Percentiles rank a stretch among this genome's conserved stretches.
Evolutionary conservation across 2,888 invertebrate genomes (phyloP).

Genomic region (Crioceris asparagi): DNA sequence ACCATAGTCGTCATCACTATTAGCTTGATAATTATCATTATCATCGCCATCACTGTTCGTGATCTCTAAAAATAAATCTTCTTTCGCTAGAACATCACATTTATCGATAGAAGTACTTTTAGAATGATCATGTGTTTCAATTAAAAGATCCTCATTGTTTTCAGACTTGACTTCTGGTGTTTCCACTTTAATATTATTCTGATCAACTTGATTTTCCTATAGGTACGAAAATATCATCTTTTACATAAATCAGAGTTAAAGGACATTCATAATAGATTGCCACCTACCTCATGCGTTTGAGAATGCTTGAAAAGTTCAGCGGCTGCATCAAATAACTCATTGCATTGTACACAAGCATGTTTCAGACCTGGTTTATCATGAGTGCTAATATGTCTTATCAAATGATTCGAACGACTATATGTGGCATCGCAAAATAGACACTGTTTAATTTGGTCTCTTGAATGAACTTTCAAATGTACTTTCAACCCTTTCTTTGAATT

Average conservation of each 20-base stretch:
- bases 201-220: slow-evolving; percentile 7
- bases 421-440: slow-evolving; percentile 32
- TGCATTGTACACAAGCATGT: slow-evolving; percentile 22
- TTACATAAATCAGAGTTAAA: not conserved
- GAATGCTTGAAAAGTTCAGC: slow-evolving; percentile 21
- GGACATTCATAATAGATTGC: no score
- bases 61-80: slow-evolving; percentile 16
- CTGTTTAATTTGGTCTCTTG: slow-evolving; percentile 31
- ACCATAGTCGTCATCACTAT: slow-evolving; percentile 18
- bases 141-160: slow-evolving; percentile 8
- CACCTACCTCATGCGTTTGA: slow-evolving; percentile 17
- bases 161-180: slow-evolving; percentile 11
- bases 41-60: slow-evolving; percentile 19
- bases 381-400: slow-evolving; percentile 31
- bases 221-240: no score
- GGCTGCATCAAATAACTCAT: slow-evolving; percentile 17
- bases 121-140: slow-evolving; percentile 2
- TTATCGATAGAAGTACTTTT: slow-evolving; percentile 4
- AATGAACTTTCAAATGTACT: slow-evolving; percentile 32
- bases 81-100: slow-evolving; percentile 8
- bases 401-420: slow-evolving; percentile 32
- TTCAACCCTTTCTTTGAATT: slow-evolving; percentile 31
- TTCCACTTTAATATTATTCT: slow-evolving; percentile 7
- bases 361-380: slow-evolving; percentile 25
- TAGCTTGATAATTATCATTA: slow-evolving; percentile 13